Conservation (phyloP, 30 jellyfish, hydroid and myxozoan species). For the Aurelia sp. region DNA sequence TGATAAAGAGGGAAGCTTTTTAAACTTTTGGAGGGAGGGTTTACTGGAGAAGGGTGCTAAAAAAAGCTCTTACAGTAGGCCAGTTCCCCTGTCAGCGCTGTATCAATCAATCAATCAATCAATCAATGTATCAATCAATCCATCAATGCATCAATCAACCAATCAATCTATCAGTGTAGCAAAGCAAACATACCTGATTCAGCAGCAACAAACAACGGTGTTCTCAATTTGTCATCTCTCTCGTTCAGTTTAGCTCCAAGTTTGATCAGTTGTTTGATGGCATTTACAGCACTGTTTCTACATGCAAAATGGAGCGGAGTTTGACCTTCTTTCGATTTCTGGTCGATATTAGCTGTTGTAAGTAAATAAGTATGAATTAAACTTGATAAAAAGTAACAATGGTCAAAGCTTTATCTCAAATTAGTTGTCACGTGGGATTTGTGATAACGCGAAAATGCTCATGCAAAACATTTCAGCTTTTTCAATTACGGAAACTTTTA, state of each 20-base stretch:
- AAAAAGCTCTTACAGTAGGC: too few species aligned
- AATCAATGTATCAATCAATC: too few species aligned
- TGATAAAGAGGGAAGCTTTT: too few species aligned
- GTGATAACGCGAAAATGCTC: too few species aligned
- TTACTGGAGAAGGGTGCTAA: too few species aligned
- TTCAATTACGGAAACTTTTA: too few species aligned
- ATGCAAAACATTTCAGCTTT: too few species aligned
- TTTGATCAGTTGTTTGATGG: slow-evolving; percentile 34
- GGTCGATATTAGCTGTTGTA: slow-evolving; percentile 74
- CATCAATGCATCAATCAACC: not conserved
- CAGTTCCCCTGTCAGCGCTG: too few species aligned
- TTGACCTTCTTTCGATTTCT: slow-evolving; percentile 63
- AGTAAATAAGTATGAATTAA: not conserved
- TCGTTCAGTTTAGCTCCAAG: slow-evolving; percentile 71
- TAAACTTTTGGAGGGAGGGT: too few species aligned
- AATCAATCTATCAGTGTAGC: not conserved
- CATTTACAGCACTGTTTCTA: slow-evolving; percentile 55
- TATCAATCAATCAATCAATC: too few species aligned
- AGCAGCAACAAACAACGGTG: slow-evolving; percentile 77
- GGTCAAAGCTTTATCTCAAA: not conserved
- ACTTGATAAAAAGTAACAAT: not conserved
- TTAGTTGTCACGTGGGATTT: not conserved
- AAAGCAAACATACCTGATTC: slow-evolving; percentile 52
- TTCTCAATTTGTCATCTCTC: slow-evolving; percentile 52
- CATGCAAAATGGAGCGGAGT: slow-evolving; percentile 82